A percentile compares a stretch with the other conserved stretches of the same genome.
phyloP scores from a whole-genome alignment of 2,888 invertebrate genomes.

The Drosophila emarginata region DNA sequence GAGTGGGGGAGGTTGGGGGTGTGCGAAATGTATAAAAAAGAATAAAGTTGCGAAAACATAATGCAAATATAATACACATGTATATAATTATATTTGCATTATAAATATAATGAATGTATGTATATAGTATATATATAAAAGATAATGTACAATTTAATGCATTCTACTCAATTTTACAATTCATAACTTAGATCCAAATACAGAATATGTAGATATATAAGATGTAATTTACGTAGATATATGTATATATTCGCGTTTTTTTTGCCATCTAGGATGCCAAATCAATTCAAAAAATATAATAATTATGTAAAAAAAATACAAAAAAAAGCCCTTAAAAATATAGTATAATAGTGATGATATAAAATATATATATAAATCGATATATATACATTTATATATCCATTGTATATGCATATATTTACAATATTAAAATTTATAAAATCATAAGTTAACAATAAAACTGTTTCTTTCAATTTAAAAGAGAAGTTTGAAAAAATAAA shows the following conservation, averaged over 20 bases:
- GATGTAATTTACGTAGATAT: not conserved
- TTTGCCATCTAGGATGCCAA: not conserved
- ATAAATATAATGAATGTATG: slow-evolving; percentile 30
- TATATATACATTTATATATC: slow-evolving; percentile 18
- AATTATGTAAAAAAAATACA: not conserved
- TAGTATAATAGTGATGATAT: not conserved
- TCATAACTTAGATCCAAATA: slow-evolving; percentile 29
- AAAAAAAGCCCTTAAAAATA: slow-evolving; percentile 23
- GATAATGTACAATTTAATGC: slow-evolving; percentile 41
- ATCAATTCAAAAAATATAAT: not conserved
- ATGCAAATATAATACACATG: slow-evolving; percentile 33
- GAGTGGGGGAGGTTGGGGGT: slow-evolving; percentile 22
- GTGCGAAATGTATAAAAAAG: slow-evolving; percentile 29
- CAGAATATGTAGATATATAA: not conserved
- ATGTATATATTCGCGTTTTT: not conserved
- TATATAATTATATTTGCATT: slow-evolving; percentile 46
- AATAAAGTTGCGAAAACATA: slow-evolving; percentile 31
- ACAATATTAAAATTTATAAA: slow-evolving; percentile 51
- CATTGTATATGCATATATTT: slow-evolving; percentile 49
- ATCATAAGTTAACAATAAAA: slow-evolving; percentile 57
- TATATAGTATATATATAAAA: slow-evolving; percentile 37
- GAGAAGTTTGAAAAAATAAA: not conserved
- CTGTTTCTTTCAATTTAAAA: slow-evolving; percentile 10
- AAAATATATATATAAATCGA: not conserved
- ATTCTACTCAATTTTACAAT: slow-evolving; percentile 43